Base-by-base conservation (phyloP, 2,113 vertebrate genomes). In the Brachypodius melanocephalos region DNA sequence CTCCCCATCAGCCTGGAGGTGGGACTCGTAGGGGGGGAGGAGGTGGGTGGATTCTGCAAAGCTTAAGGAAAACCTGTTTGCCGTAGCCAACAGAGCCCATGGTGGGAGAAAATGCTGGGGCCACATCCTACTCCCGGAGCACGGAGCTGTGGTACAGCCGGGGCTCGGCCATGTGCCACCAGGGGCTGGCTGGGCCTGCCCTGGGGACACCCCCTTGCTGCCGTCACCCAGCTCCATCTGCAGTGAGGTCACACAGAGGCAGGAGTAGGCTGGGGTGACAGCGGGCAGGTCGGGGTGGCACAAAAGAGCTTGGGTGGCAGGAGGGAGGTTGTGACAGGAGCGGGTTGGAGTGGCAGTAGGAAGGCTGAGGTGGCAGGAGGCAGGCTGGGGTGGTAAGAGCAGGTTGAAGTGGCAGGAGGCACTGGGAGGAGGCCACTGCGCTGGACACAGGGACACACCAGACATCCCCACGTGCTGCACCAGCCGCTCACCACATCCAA, bases 61-160 rank as follows among this genome's bases (percentile, higher is more conserved):
- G 93, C 91, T 84, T 22, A 61, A 69, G 76, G 89, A 95, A 86
- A 90, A 94, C 85, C 93, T 95, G 91, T 91, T 90, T 86, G 85
- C 68, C 8, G 22, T 61, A 80, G 73, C 61, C 26, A 57, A 1
- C 4, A 16, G 79, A 75, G 46, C 65, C 45, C 4, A 2, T 8
- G 89, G 79, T 29, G 79, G 16, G 55, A 63, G 79, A 28, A 54
- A 61, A 22, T 2, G 28, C 82, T 17, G 66, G 57, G 89, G 76
- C 26, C 7, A 9, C 91, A 67, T 94, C 87, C 93, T 63, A 20
- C 87, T 52, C 5, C 4, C 1, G 10, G 58, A 6, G 38, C 48
- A 4, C 2, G 5, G 69, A 25, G 83, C 89, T 34, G 67, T 4
- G 85, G n/a, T 3, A 18, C 51, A 14, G 58, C 46, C 12, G 1